Conservation (phyloP, 2,888 invertebrate genomes). For the Muscina levida region DNA sequence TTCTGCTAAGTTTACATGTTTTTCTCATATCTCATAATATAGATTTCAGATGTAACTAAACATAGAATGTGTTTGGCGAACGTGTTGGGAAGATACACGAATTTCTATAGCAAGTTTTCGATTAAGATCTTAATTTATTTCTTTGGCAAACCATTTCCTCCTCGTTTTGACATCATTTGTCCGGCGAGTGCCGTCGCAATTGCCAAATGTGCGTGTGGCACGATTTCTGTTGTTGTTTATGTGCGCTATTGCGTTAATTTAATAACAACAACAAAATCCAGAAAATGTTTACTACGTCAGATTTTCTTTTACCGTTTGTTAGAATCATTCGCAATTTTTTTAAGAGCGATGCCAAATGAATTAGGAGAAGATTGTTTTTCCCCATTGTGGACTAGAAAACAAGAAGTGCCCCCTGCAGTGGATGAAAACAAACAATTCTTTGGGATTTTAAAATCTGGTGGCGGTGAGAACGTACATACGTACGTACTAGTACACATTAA, state of each 20-base stretch:
- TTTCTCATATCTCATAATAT: no score
- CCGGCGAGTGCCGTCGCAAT: no score
- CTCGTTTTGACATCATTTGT: no score
- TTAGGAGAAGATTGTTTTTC: slow-evolving; percentile 22
- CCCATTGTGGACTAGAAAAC: neutral
- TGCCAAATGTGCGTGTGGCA: slow-evolving; percentile 52
- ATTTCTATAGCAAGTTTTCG: no score
- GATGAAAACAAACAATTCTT: slow-evolving; percentile 17
- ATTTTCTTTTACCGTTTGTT: slow-evolving; percentile 17
- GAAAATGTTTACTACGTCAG: slow-evolving; percentile 39
- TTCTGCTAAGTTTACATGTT: no score
- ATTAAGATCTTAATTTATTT: no score
- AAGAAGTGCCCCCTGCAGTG: neutral
- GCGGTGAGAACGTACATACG: neutral
- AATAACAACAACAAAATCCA: slow-evolving; percentile 23
- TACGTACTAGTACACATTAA: no score
- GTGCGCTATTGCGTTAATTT: neutral
- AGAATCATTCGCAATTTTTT: slow-evolving; percentile 10
- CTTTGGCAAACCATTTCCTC: no score
- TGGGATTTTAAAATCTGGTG: slow-evolving; percentile 19
- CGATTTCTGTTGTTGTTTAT: slow-evolving; percentile 25
- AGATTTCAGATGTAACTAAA: no score
- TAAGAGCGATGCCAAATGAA: slow-evolving; percentile 19
- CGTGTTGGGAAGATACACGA: no score
- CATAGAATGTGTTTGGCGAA: no score